These are phyloP conservation scores for Gambusia affinis DNA, from an alignment of 2,113 vertebrate genomes.

Conservation along the genomic window DNA sequence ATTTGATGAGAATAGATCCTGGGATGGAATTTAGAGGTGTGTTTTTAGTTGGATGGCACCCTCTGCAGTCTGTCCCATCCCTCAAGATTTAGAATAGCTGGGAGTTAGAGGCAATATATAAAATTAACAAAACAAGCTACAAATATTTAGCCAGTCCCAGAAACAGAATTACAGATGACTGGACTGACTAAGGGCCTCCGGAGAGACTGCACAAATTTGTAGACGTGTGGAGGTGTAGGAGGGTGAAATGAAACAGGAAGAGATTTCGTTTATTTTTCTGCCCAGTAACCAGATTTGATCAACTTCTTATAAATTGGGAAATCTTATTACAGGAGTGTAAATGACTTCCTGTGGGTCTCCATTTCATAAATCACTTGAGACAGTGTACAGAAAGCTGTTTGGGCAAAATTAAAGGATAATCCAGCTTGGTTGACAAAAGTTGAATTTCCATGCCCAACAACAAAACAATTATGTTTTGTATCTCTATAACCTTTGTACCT, in stretches of 20 bases:
- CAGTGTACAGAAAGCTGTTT: neutral
- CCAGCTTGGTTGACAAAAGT: neutral
- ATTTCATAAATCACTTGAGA: neutral
- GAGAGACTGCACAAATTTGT: neutral
- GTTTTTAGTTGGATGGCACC: neutral
- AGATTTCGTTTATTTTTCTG: neutral
- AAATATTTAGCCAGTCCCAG: neutral
- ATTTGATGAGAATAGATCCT: neutral
- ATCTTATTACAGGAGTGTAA: neutral
- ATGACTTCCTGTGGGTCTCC: neutral
- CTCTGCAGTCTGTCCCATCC: neutral
- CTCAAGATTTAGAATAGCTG: neutral
- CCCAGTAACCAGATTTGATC: neutral
- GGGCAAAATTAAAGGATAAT: neutral
- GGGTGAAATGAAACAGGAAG: neutral
- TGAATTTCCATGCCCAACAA: rapidly evolving
- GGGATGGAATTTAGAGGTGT: neutral
- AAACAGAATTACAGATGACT: neutral
- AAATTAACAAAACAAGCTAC: too few species aligned
- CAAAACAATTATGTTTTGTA: too few species aligned
- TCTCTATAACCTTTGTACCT: slow-evolving; percentile 74
- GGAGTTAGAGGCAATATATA: too few species aligned
- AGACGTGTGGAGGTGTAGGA: neutral
- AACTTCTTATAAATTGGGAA: neutral
- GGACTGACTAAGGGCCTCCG: neutral